A percentile compares a stretch with the other conserved stretches of the same genome.
Conservation (phyloP, 2,888 invertebrate species). For the Parnassius apollo region DNA sequence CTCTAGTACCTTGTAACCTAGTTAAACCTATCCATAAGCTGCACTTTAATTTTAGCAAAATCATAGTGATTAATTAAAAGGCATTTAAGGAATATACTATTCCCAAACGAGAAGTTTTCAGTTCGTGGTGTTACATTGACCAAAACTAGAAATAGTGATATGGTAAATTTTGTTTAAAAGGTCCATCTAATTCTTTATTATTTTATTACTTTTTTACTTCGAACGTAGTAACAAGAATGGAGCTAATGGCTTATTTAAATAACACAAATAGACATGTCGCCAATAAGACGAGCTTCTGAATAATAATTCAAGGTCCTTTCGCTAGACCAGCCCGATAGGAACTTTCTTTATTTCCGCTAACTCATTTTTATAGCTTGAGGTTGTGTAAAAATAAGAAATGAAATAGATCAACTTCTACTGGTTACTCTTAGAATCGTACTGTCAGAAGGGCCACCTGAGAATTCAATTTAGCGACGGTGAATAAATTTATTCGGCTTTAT, state of each 20-base stretch:
- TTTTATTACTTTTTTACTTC: not conserved
- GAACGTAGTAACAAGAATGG: not conserved
- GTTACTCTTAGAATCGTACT: constrained; percentile 7
- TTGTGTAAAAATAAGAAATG: constrained; percentile 6
- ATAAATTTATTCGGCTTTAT: constrained; percentile 71
- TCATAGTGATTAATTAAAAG: no score
- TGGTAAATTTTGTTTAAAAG: no score
- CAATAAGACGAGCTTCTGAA: constrained; percentile 15
- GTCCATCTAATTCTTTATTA: no score
- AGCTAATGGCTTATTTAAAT: constrained; percentile 15
- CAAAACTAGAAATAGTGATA: no score
- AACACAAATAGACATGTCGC: constrained; percentile 18
- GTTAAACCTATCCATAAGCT: no score
- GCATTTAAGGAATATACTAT: no score
- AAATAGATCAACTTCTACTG: constrained; percentile 11
- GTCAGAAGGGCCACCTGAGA: constrained; percentile 65
- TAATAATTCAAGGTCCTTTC: constrained; percentile 20
- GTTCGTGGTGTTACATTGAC: no score
- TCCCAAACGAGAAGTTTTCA: no score
- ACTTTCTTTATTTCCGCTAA: constrained; percentile 11
- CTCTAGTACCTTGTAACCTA: no score
- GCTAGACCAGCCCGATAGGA: constrained; percentile 8
- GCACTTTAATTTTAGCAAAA: no score
- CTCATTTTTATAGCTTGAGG: not conserved
- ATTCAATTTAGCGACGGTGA: constrained; percentile 74